Conservation (phyloP, 2,888 invertebrate genomes). For the Eupeodes luniger region DNA sequence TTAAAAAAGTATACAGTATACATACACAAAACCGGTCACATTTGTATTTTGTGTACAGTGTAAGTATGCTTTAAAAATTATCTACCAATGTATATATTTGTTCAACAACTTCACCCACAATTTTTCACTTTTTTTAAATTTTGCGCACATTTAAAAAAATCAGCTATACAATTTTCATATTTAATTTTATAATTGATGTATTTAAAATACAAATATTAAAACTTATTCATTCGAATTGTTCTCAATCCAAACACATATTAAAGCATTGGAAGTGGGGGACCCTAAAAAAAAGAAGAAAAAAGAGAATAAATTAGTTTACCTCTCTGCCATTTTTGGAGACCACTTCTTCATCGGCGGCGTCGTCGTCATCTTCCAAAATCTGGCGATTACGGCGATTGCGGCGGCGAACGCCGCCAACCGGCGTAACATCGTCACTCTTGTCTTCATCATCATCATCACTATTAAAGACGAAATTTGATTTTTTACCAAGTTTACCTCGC, state of each 20-base stretch:
- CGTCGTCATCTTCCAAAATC: slow-evolving; percentile 60
- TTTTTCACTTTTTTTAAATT: background rate
- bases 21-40: background rate
- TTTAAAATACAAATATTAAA: background rate
- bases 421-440: slow-evolving; percentile 27
- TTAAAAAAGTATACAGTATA: background rate
- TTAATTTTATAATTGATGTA: no score
- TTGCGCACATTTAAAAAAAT: slow-evolving; percentile 24
- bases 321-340: slow-evolving; percentile 81
- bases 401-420: slow-evolving; percentile 47
- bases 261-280: background rate
- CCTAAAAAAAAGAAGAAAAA: slow-evolving; percentile 19
- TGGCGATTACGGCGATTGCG: slow-evolving; percentile 57
- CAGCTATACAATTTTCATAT: background rate
- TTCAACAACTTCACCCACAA: background rate
- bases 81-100: background rate
- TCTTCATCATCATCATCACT: slow-evolving; percentile 58
- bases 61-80: background rate
- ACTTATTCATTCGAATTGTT: background rate
- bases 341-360: slow-evolving; percentile 69
- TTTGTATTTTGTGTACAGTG: background rate
- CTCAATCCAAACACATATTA: background rate
- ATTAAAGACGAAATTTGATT: slow-evolving; percentile 72
- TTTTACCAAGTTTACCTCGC: slow-evolving; percentile 75
- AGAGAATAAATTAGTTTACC: slow-evolving; percentile 79